phyloP scores from a whole-genome alignment of 2,797 vertebrate species.

The Lycodopsis pacificus region DNA sequence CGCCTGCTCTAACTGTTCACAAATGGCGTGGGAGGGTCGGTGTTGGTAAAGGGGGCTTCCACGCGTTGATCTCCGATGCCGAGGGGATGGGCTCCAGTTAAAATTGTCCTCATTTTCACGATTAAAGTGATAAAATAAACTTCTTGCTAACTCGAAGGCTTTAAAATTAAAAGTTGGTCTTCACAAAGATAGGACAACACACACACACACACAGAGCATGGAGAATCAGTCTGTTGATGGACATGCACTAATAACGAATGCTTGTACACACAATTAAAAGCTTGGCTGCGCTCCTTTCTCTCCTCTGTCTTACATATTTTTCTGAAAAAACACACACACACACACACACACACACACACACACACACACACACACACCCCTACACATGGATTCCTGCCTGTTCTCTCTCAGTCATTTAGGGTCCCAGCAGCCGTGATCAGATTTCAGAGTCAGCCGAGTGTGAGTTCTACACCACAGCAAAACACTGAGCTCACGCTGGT shows the following conservation, averaged over 20 bases:
- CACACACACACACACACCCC: neutral
- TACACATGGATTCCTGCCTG: neutral
- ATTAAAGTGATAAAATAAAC: neutral
- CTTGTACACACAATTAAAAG: neutral
- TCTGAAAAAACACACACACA: neutral
- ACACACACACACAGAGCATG: neutral
- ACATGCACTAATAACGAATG: conserved; percentile 10
- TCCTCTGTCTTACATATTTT: conserved; percentile 9
- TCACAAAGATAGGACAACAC: neutral
- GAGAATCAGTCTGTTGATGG: conserved; percentile 2
- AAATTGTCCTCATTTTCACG: neutral
- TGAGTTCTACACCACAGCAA: conserved; percentile 42
- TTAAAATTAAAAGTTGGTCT: neutral
- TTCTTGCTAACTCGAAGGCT: neutral
- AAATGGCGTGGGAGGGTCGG: too few species aligned
- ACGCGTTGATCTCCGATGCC: too few species aligned
- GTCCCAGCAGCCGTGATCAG: conserved; percentile 65
- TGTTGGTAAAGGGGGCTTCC: too few species aligned
- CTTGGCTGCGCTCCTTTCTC: conserved; percentile 8
- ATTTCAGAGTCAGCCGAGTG: conserved; percentile 66
- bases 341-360: neutral
- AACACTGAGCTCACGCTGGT: conserved; percentile 16
- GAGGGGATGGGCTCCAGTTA: too few species aligned
- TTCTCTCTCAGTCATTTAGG: conserved; percentile 48
- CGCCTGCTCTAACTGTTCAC: too few species aligned